Percentiles rank a stretch among this genome's conserved stretches.
Conservation (phyloP, 2,113 vertebrate species). For the Eulacestoma nigropectus region DNA sequence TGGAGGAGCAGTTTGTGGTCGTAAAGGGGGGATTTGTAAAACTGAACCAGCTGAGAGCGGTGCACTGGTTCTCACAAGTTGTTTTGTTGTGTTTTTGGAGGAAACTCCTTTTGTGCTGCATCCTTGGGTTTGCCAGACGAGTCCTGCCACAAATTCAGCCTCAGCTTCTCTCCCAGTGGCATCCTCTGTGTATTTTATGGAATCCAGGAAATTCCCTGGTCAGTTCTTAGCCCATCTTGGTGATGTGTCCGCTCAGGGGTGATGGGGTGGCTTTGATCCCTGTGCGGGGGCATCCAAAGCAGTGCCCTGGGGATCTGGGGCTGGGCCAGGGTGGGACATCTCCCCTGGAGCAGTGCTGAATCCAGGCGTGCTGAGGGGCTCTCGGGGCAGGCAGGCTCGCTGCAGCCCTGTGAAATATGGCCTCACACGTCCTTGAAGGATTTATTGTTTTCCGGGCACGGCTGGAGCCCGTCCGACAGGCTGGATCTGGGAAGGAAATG, state of each 20-base stretch:
- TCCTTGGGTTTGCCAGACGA: neutral
- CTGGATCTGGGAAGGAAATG: slow-evolving; percentile 61
- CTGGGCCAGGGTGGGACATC: neutral
- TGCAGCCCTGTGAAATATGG: slow-evolving; percentile 38
- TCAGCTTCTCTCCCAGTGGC: neutral
- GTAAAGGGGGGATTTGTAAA: neutral
- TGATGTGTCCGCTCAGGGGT: rapidly evolving
- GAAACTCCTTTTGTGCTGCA: neutral
- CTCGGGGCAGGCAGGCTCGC: neutral
- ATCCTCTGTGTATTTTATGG: rapidly evolving
- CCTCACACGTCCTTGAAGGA: slow-evolving; percentile 46
- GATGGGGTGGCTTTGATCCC: neutral
- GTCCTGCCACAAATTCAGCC: neutral
- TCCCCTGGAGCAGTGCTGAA: neutral
- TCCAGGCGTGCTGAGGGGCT: neutral
- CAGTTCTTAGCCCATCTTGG: rapidly evolving
- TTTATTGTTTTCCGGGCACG: slow-evolving; percentile 49
- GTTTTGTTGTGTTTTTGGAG: neutral
- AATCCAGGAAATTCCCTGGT: rapidly evolving
- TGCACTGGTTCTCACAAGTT: rapidly evolving
- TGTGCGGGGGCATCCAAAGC: rapidly evolving
- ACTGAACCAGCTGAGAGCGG: neutral
- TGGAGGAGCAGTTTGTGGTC: neutral
- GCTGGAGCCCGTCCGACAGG: slow-evolving; percentile 27
- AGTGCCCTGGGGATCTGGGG: neutral